These are phyloP conservation scores for Leptocoma aspasia DNA, from an alignment of 2,113 vertebrate species.

Conservation along the genomic window DNA sequence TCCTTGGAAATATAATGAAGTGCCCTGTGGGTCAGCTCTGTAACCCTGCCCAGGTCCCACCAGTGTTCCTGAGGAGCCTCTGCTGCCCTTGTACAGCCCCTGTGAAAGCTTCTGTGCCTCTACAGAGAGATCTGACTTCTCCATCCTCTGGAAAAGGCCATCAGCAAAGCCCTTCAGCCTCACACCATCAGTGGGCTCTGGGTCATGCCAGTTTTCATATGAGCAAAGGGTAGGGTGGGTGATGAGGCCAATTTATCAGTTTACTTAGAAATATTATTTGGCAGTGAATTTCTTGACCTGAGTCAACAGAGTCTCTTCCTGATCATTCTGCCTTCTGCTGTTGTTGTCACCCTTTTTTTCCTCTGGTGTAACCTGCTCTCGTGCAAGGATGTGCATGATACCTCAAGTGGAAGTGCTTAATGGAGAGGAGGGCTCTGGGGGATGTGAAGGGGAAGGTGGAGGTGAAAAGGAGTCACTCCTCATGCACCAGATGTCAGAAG, in stretches of 20 bases:
- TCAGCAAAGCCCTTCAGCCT: not conserved
- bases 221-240: not conserved
- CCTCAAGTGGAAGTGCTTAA: not conserved
- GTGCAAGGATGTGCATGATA: not conserved
- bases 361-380: not conserved
- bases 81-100: not conserved
- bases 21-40: not conserved
- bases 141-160: not conserved
- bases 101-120: not conserved
- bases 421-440: not conserved
- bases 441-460: not conserved
- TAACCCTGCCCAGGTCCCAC: not conserved
- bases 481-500: not conserved
- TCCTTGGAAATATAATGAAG: not conserved
- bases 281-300: not conserved
- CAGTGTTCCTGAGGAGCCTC: accelerated
- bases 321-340: not conserved
- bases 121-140: not conserved
- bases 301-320: not conserved
- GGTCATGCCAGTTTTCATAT: accelerated
- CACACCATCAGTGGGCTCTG: accelerated
- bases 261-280: not conserved
- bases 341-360: not conserved
- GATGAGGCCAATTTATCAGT: not conserved
- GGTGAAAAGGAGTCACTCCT: not conserved